Percentiles rank a stretch among this genome's conserved stretches.
Evolutionary conservation across 2,113 vertebrate species (phyloP).

Genomic region (Procavia capensis): DNA sequence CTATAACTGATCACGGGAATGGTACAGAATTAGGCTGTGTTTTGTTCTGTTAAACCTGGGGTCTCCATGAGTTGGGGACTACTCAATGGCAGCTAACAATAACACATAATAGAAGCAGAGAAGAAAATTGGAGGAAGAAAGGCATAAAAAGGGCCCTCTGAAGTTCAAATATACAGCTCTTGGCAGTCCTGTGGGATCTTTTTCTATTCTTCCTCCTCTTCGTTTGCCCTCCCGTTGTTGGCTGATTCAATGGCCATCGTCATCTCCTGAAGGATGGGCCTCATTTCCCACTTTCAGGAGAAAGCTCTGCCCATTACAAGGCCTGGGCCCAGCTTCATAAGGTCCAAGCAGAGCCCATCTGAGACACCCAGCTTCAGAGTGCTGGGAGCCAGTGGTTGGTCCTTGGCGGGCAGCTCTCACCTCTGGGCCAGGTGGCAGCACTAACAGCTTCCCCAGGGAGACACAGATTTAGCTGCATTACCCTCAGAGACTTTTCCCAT

Average conservation of each 20-base stretch:
- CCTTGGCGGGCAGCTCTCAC: neutral
- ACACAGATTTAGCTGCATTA: neutral
- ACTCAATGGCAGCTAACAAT: neutral
- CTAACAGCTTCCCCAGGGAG: neutral
- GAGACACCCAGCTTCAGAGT: neutral
- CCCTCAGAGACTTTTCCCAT: slow-evolving; percentile 10
- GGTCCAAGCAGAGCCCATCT: neutral
- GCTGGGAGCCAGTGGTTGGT: accelerated
- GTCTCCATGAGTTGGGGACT: neutral
- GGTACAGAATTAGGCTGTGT: no score
- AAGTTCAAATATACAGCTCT: neutral
- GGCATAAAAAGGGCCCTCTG: neutral
- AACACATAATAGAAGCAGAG: neutral
- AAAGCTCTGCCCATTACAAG: neutral
- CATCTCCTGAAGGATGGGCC: neutral
- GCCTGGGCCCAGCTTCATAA: neutral
- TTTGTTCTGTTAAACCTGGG: neutral
- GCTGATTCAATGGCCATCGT: neutral
- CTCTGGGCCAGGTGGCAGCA: neutral
- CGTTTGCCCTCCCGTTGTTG: neutral
- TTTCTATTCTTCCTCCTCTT: no score
- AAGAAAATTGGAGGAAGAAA: neutral
- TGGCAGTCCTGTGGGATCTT: neutral
- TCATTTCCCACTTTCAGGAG: neutral
- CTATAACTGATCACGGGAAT: no score